Base-by-base conservation (phyloP, 1,140 invertebrate genomes). In the Pogonognathellus flavescens region DNA sequence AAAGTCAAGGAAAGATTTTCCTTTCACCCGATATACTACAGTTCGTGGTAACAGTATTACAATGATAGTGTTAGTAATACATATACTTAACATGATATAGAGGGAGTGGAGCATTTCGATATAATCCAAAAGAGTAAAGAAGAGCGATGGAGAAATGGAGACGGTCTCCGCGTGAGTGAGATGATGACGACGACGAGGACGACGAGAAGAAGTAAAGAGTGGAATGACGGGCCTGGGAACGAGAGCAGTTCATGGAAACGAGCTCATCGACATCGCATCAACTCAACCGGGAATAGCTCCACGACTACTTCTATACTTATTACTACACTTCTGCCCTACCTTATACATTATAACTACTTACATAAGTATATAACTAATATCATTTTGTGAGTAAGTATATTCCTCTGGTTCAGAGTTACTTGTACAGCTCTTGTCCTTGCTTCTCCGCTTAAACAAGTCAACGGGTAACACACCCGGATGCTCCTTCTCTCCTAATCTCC, bases 181-280 rank as follows among this genome's bases (percentile, higher is more conserved):
- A 66, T 66, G 62, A 66, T 25, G 62, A 66, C 25, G 62, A 66
- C 62, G 10, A 57, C 53, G 53, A n/a, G 53, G n/a, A 13, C 53
- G n/a, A n/a, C 13, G 59, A 18, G n/a, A 62, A 20, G 59, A 62
- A 62, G 59, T 20, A 62, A n/a, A 62, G 59, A 9, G 18, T 60
- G 18, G 59, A 20, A 18, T 60, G 59, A 18, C 59, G 18, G 59
- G 59, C 59, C 59, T 60, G 59, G 59, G 59, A 60, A 60, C 59
- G 59, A 22, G 59, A 60, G 59, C 66, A 70, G 66, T 70, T 60
- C 59, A 70, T 70, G 66, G 66, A 70, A 70, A 70, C 66, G 66
- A 70, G 66, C 66, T 70, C 66, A 70, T 70, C 66, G 66, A 70
- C 66, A 70, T 70, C 66, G 25, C 66, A 70, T 70, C 22, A 25